Conservation (phyloP, 2,113 vertebrate species). For the Nycticebus coucang region DNA sequence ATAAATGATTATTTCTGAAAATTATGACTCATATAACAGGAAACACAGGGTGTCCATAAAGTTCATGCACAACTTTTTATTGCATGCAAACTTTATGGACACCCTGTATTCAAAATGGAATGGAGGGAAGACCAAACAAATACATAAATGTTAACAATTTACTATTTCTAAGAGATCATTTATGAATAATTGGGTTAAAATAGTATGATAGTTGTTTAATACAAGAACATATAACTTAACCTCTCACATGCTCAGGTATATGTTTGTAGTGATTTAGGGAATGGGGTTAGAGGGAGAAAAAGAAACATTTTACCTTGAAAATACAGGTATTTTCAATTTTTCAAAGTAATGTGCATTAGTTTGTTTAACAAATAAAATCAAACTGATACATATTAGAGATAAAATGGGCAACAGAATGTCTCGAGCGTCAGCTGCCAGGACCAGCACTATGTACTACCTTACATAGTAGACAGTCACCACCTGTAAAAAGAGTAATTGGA, state of each 20-base stretch:
- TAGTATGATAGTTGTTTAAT: background rate
- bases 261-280: background rate
- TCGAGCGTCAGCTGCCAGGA: background rate
- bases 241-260: rapidly evolving
- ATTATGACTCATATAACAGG: background rate
- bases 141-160: background rate
- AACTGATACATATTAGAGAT: background rate
- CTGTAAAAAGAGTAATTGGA: background rate
- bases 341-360: background rate
- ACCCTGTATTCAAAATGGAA: background rate
- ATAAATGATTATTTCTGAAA: background rate
- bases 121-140: background rate
- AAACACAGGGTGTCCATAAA: background rate
- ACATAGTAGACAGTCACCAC: rapidly evolving
- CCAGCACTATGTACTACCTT: rapidly evolving
- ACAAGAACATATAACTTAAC: background rate
- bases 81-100: too few species aligned
- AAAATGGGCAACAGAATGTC: background rate
- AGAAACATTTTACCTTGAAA: background rate
- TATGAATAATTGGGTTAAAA: background rate
- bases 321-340: background rate
- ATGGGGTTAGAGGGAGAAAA: background rate
- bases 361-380: background rate
- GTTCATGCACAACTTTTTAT: too few species aligned
- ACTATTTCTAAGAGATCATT: background rate